Conservation (phyloP, 2,797 vertebrate species). For the Kryptopterus vitreolus region DNA sequence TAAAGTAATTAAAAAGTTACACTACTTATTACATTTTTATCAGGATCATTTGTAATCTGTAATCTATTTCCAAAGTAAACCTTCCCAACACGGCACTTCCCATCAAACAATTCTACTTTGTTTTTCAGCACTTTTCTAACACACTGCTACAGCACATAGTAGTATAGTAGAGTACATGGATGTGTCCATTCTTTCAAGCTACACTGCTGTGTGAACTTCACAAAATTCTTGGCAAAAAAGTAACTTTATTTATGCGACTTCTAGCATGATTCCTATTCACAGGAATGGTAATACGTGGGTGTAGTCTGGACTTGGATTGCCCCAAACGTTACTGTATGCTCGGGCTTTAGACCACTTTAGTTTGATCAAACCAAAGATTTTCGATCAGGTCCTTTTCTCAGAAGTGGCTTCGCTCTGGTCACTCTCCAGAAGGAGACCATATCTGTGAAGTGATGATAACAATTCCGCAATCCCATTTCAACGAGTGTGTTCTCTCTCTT, state of each 20-base stretch:
- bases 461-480: neutral
- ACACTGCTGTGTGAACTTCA: no score
- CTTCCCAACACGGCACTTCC: no score
- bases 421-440: neutral
- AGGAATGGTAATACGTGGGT: neutral
- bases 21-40: no score
- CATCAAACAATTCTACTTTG: no score
- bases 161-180: no score
- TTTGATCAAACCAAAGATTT: neutral
- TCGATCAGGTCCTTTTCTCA: neutral
- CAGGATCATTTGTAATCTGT: no score
- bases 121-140: no score
- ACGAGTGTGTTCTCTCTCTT: neutral
- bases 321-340: neutral
- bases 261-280: neutral
- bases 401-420: neutral
- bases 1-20: no score
- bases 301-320: neutral
- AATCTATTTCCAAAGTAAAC: no score
- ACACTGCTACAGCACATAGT: no score
- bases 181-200: no score
- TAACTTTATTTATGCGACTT: neutral
- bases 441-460: neutral
- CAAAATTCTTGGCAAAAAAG: no score
- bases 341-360: neutral